Percentiles rank a stretch among this genome's conserved stretches.
Conservation (phyloP, 2,113 vertebrate species). For the Tympanuchus pallidicinctus region DNA sequence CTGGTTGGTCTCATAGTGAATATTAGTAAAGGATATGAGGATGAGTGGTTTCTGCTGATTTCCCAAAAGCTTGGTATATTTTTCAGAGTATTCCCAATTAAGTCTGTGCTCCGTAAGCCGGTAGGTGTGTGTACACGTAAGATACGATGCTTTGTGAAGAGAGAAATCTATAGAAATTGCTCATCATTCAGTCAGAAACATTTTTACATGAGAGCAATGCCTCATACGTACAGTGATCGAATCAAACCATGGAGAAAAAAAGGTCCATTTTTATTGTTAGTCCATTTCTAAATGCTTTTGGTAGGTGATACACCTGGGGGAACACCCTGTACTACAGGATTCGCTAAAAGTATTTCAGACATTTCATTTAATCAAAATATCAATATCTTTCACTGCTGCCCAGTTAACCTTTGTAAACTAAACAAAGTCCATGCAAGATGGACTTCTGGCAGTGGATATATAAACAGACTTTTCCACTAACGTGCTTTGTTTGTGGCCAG, state of each 20-base stretch:
- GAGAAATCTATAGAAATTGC: background rate
- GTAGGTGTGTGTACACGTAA: background rate
- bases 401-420: slow-evolving; percentile 27
- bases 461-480: slow-evolving; percentile 58
- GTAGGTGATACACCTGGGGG: background rate
- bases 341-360: slow-evolving; percentile 10
- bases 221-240: background rate
- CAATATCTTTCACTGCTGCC: background rate
- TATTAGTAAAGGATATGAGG: background rate
- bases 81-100: background rate
- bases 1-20: background rate
- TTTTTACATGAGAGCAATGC: background rate
- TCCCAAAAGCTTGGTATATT: background rate
- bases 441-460: slow-evolving; percentile 42
- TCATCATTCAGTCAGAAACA: background rate
- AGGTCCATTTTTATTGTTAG: background rate
- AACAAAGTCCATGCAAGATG: slow-evolving; percentile 35
- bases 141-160: background rate
- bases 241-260: background rate
- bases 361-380: background rate
- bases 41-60: background rate
- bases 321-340: background rate
- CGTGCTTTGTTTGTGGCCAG: slow-evolving; percentile 38
- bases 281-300: background rate
- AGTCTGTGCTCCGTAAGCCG: background rate